Base-by-base conservation (phyloP, 2,113 vertebrate species). In the Erythrocebus patas region DNA sequence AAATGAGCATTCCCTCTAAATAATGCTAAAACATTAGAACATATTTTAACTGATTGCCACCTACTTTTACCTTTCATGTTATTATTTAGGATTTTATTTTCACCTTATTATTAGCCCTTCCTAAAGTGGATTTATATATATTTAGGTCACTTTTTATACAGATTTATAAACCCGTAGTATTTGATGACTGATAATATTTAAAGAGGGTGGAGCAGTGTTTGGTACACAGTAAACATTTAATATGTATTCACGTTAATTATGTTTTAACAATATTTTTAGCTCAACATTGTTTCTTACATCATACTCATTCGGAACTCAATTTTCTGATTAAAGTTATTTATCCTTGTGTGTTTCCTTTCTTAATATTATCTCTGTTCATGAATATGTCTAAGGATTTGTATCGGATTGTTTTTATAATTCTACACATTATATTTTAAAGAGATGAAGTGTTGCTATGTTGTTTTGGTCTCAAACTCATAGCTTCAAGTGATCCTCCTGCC, bases 251-350 rank as follows among this genome's bases (percentile, higher is more conserved):
- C 6, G 75, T n/a, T 92, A 64, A 35, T 38, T 82, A 52, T 3
- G 8, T 75, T 91, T 85, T 45, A 89, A 93, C 10, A 68, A 25
- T 89, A 35, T 27, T 93, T 88, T 93, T 59, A 70, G 40, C 48
- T 96, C 5, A 73, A 11, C n/a, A 32, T 23, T 76, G 50, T 12
- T 64, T 92, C 43, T 45, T 75, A 83, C 22, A 45, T 52, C 13
- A 79, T 38, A 61, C 6, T 82, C 17, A 73, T 70, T 72, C 25
- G 80, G 11, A 94, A 68, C 83, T 52, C 32, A 72, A 57, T 84
- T 72, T 94, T 91, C 38, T 92, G 45, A 84, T 73, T 64, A 55
- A 95, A 76, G 45, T 38, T 48, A 96, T 55, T 82, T 78, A 88
- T 38, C 20, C 50, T 90, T 61, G 48, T 38, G 48, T 86, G 81